Evolutionary conservation across 35 echinoderm and acorn worm genomes (phyloP).

Genomic region (Chiridota heheva): DNA sequence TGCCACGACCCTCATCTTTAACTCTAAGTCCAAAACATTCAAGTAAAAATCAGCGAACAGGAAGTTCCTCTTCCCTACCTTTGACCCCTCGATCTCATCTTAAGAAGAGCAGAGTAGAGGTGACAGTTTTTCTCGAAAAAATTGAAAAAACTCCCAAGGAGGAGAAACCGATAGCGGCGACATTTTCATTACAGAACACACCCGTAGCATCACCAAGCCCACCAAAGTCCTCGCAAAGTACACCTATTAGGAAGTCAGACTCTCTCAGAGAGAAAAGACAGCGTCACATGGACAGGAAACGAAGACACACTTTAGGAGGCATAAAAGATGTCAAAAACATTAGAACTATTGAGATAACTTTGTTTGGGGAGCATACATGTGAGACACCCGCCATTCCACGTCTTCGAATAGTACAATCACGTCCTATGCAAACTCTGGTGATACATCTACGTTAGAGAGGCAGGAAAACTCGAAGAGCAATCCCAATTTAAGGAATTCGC

Average conservation of each 20-base stretch:
- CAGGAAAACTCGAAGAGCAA: too few species aligned
- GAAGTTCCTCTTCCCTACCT: not conserved
- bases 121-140: conserved; percentile 37
- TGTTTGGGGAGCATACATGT: conserved; percentile 45
- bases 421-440: too few species aligned
- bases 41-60: not conserved
- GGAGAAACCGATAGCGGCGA: conserved; percentile 13
- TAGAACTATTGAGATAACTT: conserved; percentile 64
- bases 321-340: conserved; percentile 50
- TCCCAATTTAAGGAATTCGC: too few species aligned
- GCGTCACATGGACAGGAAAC: conserved; percentile 48
- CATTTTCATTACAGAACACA: conserved; percentile 7
- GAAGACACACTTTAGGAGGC: conserved; percentile 81
- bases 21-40: conserved; percentile 1
- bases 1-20: not conserved
- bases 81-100: conserved; percentile 16
- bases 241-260: conserved; percentile 24
- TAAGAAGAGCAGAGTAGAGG: conserved; percentile 39
- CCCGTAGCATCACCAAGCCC: not conserved
- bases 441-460: too few species aligned
- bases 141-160: conserved; percentile 18
- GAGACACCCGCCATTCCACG: too few species aligned
- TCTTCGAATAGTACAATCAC: too few species aligned
- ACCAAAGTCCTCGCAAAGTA: conserved; percentile 36
- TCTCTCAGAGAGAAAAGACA: conserved; percentile 55